Evolutionary conservation across 1,140 invertebrate genomes (phyloP), one percentile per base, ranked within the genome.

Genomic region (Ericerus pela): DNA sequence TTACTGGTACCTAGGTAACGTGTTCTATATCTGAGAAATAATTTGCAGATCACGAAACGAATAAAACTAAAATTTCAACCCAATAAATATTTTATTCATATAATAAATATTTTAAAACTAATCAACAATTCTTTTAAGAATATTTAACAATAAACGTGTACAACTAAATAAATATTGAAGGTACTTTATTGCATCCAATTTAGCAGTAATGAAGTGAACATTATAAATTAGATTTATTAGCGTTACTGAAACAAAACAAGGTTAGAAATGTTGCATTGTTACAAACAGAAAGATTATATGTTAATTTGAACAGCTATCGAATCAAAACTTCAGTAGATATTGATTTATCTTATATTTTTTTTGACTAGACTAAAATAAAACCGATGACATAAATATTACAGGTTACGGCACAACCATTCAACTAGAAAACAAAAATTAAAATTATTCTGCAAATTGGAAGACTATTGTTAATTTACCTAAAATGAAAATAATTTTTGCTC

Each of bases 71-170:
- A 8, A 5, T 16, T 38, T 47, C 16, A 47, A 47, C 41, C 41
- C 41, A 24, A 47, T 47, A 47, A 47, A 47, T 47, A 47, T 47
- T 47, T 47, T 22, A 47, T 47, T 47, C 22, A 47, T 10, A 47
- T 18, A 47, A 47, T 47, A 47, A 47, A 47, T 47, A 47, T 20
- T 47, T 47, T 47, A 47, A 47, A 47, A 47, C 41, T 47, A 47
- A 47, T 47, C 41, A 47, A 47, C 41, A 47, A 47, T 47, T 24
- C 22, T 47, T 24, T 8, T 24, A 24, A 38, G 4, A 47, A 47
- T 47, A 47, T 24, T 47, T 47, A 47, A 47, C 41, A 47, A 47
- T 47, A 47, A 12, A 41, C 20, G 41, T 47, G 41, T 47, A 24
- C 26, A 47, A 33, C n/a, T 10, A 33, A 47, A 47, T 47, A 47